These are phyloP conservation scores for Ricordea florida DNA, from an alignment of 92 coral and sea anemone species.

Conservation along the genomic window DNA sequence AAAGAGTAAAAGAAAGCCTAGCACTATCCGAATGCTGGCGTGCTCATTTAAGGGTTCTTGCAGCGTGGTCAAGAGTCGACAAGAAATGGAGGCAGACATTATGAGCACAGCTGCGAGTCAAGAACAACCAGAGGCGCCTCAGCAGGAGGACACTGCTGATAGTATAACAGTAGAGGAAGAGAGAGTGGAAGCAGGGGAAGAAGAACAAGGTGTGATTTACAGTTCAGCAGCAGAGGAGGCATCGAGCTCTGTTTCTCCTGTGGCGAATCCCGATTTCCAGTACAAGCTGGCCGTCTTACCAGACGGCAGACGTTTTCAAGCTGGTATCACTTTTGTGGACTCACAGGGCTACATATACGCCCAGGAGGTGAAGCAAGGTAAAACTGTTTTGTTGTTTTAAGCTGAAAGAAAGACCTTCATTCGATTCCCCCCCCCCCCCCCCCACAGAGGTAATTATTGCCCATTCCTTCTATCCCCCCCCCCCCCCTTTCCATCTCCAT, in stretches of 20 bases:
- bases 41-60: slow-evolving; percentile 48
- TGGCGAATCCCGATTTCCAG: background rate
- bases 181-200: background rate
- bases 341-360: slow-evolving; percentile 89
- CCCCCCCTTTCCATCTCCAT: no score
- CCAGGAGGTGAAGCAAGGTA: slow-evolving; percentile 82
- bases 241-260: slow-evolving; percentile 1
- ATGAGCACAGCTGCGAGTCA: background rate
- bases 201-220: background rate
- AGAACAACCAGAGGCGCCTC: background rate
- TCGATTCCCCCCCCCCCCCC: no score
- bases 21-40: slow-evolving; percentile 21
- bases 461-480: no score
- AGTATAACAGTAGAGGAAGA: slow-evolving; percentile 16
- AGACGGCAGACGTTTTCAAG: slow-evolving; percentile 53
- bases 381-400: no score
- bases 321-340: slow-evolving; percentile 88
- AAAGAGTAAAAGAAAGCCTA: background rate
- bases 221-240: background rate
- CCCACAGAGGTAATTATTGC: no score
- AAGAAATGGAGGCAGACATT: slow-evolving; percentile 4
- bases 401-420: no score
- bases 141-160: background rate
- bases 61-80: slow-evolving; percentile 27
- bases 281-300: slow-evolving; percentile 81